Conservation (phyloP, 2,888 invertebrate species). For the Drosophila peninsularis region DNA sequence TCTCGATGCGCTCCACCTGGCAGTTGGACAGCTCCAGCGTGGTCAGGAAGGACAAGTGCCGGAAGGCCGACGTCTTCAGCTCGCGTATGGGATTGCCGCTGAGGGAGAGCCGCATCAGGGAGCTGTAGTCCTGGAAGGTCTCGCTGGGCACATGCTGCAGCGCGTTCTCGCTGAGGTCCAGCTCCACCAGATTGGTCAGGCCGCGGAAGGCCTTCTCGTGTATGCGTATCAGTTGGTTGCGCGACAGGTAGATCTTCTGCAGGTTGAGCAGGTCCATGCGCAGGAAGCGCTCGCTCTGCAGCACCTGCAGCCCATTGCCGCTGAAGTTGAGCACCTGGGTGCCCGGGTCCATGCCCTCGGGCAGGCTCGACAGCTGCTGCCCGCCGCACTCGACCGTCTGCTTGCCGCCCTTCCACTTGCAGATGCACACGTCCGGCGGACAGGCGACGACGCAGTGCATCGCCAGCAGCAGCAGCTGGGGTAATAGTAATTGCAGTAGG, state of each 20-base stretch:
- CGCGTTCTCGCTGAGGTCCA: constrained; percentile 93
- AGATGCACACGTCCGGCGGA: constrained; percentile 90
- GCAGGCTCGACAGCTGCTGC: constrained; percentile 90
- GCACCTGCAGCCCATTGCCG: constrained; percentile 91
- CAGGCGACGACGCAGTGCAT: constrained; percentile 85
- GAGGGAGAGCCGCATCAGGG: constrained; percentile 92
- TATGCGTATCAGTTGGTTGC: constrained; percentile 91
- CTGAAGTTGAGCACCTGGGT: constrained; percentile 95
- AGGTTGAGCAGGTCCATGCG: constrained; percentile 92
- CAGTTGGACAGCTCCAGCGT: constrained; percentile 93
- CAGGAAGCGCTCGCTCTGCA: constrained; percentile 92
- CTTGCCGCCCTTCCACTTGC: constrained; percentile 97
- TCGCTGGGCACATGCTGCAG: constrained; percentile 91
- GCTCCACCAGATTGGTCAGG: constrained; percentile 93
- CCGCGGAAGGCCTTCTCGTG: constrained; percentile 93
- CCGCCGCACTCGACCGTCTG: constrained; percentile 95
- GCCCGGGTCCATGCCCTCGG: constrained; percentile 91
- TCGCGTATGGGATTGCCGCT: constrained; percentile 92
- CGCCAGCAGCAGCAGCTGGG: constrained; percentile 10
- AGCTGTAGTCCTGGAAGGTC: constrained; percentile 91
- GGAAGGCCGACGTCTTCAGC: constrained; percentile 90
- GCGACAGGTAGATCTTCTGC: constrained; percentile 93
- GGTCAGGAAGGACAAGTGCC: constrained; percentile 90
- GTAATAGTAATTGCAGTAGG: constrained; percentile 19
- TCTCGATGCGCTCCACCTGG: constrained; percentile 90